Conservation (phyloP, 1,140 invertebrate genomes). For the Centruroides vittatus region DNA sequence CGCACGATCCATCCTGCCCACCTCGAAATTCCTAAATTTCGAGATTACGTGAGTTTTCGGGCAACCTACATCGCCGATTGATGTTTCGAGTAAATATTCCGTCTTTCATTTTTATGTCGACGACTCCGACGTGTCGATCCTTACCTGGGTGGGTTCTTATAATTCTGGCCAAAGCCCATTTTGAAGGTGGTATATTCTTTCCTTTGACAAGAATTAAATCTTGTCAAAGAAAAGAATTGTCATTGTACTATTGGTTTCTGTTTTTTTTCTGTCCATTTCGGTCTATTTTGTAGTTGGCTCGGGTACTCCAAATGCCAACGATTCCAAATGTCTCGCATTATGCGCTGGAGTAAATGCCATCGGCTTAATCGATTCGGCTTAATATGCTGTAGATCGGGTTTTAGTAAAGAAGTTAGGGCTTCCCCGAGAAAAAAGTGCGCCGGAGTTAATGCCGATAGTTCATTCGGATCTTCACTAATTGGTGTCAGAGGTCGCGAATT, state of each 20-base stretch:
- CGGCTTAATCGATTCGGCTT: neutral
- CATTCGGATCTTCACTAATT: constrained; percentile 22
- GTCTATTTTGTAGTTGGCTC: constrained; percentile 3
- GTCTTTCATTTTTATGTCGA: neutral
- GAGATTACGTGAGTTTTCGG: neutral
- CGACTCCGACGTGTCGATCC: neutral
- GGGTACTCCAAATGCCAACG: constrained; percentile 11
- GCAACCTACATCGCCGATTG: constrained; percentile 5
- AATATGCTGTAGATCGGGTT: neutral
- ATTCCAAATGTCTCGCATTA: constrained; percentile 1
- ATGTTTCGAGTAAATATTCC: neutral
- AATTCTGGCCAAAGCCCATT: neutral
- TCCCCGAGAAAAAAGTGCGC: constrained; percentile 16
- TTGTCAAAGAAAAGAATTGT: no score
- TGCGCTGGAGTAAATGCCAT: constrained; percentile 4
- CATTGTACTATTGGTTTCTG: no score
- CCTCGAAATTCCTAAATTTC: no score
- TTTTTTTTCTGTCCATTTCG: constrained; percentile 3
- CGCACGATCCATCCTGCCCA: no score
- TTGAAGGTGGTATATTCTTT: neutral
- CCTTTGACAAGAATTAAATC: neutral
- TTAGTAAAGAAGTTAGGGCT: neutral
- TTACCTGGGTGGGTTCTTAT: neutral
- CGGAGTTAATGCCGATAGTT: constrained; percentile 22
- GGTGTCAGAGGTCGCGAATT: constrained; percentile 23